These are phyloP conservation scores for Amblyteles armatorius DNA, from an alignment of 2,888 invertebrate genomes.

Conservation along the genomic window DNA sequence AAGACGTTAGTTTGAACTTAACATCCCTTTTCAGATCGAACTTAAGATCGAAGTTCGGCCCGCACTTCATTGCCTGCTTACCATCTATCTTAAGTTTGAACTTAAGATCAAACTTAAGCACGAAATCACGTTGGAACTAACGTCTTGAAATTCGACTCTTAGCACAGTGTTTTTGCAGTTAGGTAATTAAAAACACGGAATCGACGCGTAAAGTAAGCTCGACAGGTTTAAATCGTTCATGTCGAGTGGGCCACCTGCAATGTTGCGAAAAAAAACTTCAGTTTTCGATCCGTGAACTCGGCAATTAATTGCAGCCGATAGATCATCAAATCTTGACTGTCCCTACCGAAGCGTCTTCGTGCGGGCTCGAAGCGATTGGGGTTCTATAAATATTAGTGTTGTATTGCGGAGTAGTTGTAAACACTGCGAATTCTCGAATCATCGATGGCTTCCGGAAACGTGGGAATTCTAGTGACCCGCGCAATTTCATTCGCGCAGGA, in stretches of 20 bases:
- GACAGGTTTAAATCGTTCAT: neutral
- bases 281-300: neutral
- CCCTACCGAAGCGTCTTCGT: neutral
- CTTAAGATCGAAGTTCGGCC: too few species aligned
- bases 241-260: neutral
- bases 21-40: too few species aligned
- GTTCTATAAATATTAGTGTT: neutral
- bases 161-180: too few species aligned
- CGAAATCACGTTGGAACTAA: too few species aligned
- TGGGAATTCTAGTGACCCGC: neutral
- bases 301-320: neutral
- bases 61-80: too few species aligned
- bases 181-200: too few species aligned
- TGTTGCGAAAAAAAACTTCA: neutral
- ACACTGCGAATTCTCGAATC: neutral
- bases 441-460: neutral
- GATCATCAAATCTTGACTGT: neutral
- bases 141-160: too few species aligned
- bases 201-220: neutral
- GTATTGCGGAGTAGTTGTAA: neutral
- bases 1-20: too few species aligned
- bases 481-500: constrained; percentile 13
- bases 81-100: too few species aligned
- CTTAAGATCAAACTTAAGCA: too few species aligned
- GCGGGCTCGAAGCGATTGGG: neutral